phyloP scores from a whole-genome alignment of 2,797 vertebrate species.

The Chelon auratus region DNA sequence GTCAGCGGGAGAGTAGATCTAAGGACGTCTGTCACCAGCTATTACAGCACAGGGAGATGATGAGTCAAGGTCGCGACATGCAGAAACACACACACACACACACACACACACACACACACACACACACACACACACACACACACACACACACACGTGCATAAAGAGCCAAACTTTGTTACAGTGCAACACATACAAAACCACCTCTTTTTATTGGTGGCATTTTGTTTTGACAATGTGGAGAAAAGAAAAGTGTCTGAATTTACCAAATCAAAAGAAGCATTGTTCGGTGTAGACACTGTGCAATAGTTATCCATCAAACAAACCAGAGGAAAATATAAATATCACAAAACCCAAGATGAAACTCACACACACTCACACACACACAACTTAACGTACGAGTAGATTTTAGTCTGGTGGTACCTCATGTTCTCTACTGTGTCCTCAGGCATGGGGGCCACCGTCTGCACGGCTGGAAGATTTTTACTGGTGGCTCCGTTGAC shows the following conservation, averaged over 20 bases:
- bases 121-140: constrained; percentile 34
- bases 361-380: neutral
- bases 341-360: neutral
- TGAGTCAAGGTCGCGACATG: constrained; percentile 77
- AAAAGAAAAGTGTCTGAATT: constrained; percentile 3
- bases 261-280: neutral
- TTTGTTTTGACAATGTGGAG: neutral
- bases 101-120: no score
- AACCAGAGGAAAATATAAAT: neutral
- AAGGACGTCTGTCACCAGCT: constrained; percentile 78
- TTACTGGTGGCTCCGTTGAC: constrained; percentile 98
- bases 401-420: constrained; percentile 71
- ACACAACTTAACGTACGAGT: neutral
- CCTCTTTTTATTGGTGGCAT: neutral
- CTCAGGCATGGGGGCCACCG: constrained; percentile 96
- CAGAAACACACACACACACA: constrained; percentile 36
- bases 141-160: constrained; percentile 28
- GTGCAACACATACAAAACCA: neutral
- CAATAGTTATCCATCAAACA: neutral
- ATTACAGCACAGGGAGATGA: constrained; percentile 69
- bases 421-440: constrained; percentile 97
- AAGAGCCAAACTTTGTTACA: constrained; percentile 5
- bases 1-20: constrained; percentile 59
- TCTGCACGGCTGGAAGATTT: constrained; percentile 97
- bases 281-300: neutral